Conservation (phyloP, 2,888 invertebrate genomes). For the Antitype chi region DNA sequence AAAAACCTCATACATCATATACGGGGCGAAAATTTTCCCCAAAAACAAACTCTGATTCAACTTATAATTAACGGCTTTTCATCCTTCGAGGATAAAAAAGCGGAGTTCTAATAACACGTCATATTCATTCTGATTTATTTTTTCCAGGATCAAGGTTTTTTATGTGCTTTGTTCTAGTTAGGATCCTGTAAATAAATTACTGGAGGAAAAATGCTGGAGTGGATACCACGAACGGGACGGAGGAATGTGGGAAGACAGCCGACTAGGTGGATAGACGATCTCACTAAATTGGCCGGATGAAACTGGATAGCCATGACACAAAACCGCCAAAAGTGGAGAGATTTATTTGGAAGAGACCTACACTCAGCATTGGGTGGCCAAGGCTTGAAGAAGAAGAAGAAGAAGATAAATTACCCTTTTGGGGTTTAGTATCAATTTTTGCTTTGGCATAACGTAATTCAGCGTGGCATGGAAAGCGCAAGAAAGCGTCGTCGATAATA, state of each 20-base stretch:
- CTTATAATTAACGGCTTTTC: slow-evolving; percentile 18
- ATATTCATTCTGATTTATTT: slow-evolving; percentile 40
- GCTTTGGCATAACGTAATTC: not conserved
- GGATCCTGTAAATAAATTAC: too few relatives aligned
- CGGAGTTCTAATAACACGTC: slow-evolving; percentile 31
- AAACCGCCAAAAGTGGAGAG: too few relatives aligned
- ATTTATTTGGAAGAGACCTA: too few relatives aligned
- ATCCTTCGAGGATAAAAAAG: slow-evolving; percentile 13
- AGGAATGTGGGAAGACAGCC: too few relatives aligned
- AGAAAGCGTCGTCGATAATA: not conserved
- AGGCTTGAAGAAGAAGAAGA: too few relatives aligned
- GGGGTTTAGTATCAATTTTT: not conserved
- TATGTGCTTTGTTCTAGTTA: slow-evolving; percentile 26
- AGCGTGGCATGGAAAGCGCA: not conserved
- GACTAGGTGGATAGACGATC: too few relatives aligned
- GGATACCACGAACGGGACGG: too few relatives aligned
- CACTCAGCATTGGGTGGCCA: too few relatives aligned
- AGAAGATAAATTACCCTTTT: slow-evolving; percentile 7
- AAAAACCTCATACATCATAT: not conserved
- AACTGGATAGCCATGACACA: too few relatives aligned
- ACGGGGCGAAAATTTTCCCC: not conserved
- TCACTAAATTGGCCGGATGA: too few relatives aligned
- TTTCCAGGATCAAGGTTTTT: slow-evolving; percentile 1
- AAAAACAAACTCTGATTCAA: slow-evolving; percentile 21
- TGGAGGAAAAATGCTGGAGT: too few relatives aligned